Conservation (phyloP, 2,797 vertebrate genomes). For the Pseudopleuronectes americanus region DNA sequence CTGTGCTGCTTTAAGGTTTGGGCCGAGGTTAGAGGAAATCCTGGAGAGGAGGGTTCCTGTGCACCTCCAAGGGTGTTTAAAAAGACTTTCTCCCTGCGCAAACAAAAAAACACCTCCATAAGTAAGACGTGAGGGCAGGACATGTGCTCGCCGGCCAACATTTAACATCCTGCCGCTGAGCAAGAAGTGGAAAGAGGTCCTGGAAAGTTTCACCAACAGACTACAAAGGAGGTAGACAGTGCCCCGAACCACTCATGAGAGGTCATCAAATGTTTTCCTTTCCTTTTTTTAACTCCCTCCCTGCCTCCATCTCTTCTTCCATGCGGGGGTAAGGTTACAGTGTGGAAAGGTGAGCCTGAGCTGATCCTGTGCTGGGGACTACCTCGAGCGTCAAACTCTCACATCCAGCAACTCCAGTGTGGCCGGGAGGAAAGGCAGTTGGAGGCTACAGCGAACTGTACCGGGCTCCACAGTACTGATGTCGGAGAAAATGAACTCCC, state of each 20-base stretch:
- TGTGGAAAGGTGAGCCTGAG: conserved; percentile 54
- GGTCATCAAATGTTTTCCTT: conserved; percentile 46
- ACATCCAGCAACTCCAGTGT: conserved; percentile 59
- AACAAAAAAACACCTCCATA: conserved; percentile 47
- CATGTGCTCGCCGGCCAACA: conserved; percentile 50
- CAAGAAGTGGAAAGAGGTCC: conserved; percentile 61
- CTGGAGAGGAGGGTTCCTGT: conserved; percentile 8
- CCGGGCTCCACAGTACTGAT: conserved; percentile 73
- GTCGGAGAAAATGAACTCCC: conserved; percentile 80
- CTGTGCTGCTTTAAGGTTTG: conserved; percentile 34
- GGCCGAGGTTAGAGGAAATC: conserved; percentile 17
- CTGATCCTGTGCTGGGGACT: conserved; percentile 47
- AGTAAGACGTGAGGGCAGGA: conserved; percentile 48
- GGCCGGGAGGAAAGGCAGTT: conserved; percentile 76
- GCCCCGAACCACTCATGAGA: conserved; percentile 58
- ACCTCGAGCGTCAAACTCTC: conserved; percentile 57
- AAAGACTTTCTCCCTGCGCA: not conserved
- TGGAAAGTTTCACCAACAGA: conserved; percentile 56
- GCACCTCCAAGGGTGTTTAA: conserved; percentile 45
- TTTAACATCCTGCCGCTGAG: conserved; percentile 59
- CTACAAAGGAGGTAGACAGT: conserved; percentile 59
- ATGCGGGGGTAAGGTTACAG: conserved; percentile 46
- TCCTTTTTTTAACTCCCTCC: not conserved
- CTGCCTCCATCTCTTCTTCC: conserved; percentile 19
- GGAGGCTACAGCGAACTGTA: conserved; percentile 59